phyloP scores from a whole-genome alignment of 2,797 vertebrate genomes.

The Anguilla anguilla region DNA sequence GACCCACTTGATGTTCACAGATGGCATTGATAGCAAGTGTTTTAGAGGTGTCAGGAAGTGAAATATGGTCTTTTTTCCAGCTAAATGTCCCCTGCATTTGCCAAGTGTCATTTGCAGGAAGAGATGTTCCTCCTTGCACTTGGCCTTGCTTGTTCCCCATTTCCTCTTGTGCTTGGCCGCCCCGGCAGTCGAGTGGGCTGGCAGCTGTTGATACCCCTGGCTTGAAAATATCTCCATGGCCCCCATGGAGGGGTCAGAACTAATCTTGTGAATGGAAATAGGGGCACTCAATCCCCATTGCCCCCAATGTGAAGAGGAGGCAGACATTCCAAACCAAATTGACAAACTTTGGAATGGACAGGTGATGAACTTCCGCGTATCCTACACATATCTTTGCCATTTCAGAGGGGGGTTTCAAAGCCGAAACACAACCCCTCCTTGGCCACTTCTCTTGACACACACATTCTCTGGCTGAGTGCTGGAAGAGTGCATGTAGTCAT shows the following conservation, averaged over 20 bases:
- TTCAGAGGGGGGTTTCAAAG: background rate
- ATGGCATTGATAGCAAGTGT: background rate
- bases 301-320: background rate
- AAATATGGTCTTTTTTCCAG: background rate
- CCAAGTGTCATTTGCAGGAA: conserved; percentile 1
- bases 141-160: background rate
- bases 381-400: background rate
- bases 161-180: background rate
- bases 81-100: background rate
- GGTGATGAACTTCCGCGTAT: background rate
- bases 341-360: background rate
- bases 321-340: background rate
- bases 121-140: background rate
- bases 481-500: background rate
- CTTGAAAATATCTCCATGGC: background rate
- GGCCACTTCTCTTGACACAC: background rate
- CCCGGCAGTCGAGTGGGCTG: background rate
- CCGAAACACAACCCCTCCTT: background rate
- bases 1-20: background rate
- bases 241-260: background rate
- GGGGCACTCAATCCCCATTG: background rate
- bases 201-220: background rate
- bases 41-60: conserved; percentile 7
- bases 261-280: background rate
- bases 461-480: background rate